A percentile compares a stretch with the other conserved stretches of the same genome.
Evolutionary conservation across 2,888 invertebrate species (phyloP).

Genomic region (Megastigmus dorsalis): DNA sequence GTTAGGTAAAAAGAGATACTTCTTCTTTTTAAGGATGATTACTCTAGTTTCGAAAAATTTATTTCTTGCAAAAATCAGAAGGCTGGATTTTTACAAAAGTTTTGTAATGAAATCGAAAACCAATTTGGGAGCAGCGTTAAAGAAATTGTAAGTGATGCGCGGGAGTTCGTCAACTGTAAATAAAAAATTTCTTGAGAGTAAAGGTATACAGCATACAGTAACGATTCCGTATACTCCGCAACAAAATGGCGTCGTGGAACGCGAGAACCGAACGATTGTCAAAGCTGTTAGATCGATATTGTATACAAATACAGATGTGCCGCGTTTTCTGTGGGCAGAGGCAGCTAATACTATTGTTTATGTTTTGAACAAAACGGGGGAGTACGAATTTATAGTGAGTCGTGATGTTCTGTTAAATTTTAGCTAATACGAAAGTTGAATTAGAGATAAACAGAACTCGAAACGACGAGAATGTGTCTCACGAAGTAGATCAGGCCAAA

Average conservation of each 20-base stretch:
- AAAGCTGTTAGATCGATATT: conserved; percentile 48
- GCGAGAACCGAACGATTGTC: conserved; percentile 36
- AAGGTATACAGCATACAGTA: conserved; percentile 55
- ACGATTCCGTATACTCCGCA: too few species aligned
- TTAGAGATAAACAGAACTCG: too few species aligned
- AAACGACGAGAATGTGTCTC: too few species aligned
- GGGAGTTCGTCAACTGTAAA: conserved; percentile 53
- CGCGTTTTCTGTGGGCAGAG: conserved; percentile 53
- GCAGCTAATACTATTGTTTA: conserved; percentile 38
- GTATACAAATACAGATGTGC: conserved; percentile 50
- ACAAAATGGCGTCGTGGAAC: background rate
- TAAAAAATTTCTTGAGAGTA: background rate
- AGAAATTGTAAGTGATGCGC: conserved; percentile 56
- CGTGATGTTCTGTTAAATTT: background rate
- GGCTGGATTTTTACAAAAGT: conserved; percentile 36
- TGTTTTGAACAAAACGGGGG: background rate
- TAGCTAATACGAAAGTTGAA: too few species aligned
- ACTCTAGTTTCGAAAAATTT: conserved; percentile 2
- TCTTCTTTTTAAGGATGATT: conserved; percentile 28
- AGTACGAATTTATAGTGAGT: too few species aligned
- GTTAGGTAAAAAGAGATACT: background rate
- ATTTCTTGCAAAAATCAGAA: conserved; percentile 15
- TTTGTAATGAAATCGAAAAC: conserved; percentile 44
- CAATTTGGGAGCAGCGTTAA: conserved; percentile 54
- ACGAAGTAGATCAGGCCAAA: too few species aligned